A percentile compares a stretch with the other conserved stretches of the same genome.
Conservation (phyloP, 2,797 vertebrate species). For the Tachyglossus aculeatus region DNA sequence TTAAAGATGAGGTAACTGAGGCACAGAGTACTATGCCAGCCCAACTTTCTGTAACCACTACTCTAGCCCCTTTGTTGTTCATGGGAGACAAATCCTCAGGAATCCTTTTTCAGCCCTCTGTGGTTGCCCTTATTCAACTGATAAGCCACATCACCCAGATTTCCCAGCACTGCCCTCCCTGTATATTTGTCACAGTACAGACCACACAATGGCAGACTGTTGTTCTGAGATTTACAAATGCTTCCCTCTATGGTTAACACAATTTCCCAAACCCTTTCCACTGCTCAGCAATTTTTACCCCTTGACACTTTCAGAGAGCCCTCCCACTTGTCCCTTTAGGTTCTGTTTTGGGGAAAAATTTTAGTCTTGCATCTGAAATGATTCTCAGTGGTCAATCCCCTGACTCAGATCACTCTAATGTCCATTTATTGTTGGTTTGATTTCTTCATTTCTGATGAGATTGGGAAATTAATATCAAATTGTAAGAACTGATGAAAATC, state of each 20-base stretch:
- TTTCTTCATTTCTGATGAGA: conserved; percentile 17
- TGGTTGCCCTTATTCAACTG: conserved; percentile 20
- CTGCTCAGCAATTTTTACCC: neutral
- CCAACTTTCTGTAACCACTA: too few relatives aligned
- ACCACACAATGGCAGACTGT: conserved; percentile 38
- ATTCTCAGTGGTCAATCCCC: neutral
- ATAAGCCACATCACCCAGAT: neutral
- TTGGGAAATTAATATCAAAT: conserved; percentile 4
- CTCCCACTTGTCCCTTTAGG: neutral
- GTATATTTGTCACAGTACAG: conserved; percentile 43
- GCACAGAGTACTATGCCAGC: too few relatives aligned
- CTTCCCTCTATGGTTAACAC: neutral
- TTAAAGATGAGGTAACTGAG: too few relatives aligned
- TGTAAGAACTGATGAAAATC: conserved; percentile 19
- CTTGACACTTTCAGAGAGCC: neutral
- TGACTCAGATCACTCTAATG: neutral
- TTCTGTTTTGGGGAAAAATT: neutral
- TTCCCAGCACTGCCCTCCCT: conserved; percentile 15
- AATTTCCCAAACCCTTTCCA: conserved; percentile 26
- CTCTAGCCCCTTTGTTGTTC: neutral
- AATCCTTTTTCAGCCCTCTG: conserved; percentile 3
- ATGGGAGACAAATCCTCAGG: neutral
- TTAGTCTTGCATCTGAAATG: neutral
- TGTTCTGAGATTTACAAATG: conserved; percentile 35
- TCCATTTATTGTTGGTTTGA: neutral